Percentiles rank a stretch among this genome's conserved stretches.
These are phyloP conservation scores for Terrapene triunguis DNA, from an alignment of 2,113 vertebrate species.

Conservation along the genomic window DNA sequence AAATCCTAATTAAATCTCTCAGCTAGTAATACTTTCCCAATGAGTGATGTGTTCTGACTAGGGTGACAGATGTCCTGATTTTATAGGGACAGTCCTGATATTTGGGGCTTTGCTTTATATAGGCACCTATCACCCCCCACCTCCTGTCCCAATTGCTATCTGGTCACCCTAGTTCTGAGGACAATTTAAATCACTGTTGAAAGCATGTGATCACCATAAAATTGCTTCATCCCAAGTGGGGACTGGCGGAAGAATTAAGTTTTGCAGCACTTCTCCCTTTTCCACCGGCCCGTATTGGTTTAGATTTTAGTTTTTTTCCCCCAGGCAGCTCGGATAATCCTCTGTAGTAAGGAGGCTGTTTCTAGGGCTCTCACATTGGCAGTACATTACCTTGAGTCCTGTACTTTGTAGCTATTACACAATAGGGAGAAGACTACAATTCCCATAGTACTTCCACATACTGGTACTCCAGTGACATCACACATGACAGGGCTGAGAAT, in stretches of 20 bases:
- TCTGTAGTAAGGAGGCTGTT: accelerated
- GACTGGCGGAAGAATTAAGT: neutral
- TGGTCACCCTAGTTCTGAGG: neutral
- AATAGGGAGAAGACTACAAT: constrained; percentile 44
- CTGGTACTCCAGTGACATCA: constrained; percentile 65
- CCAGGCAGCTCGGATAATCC: accelerated
- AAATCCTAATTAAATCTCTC: accelerated
- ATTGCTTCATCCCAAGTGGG: neutral
- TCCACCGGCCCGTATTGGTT: accelerated
- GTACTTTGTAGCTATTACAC: neutral
- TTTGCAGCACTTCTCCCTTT: neutral
- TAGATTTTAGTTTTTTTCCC: accelerated
- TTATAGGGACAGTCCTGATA: too few species aligned
- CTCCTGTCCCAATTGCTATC: too few species aligned
- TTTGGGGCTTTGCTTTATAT: too few species aligned
- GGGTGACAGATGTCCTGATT: too few species aligned
- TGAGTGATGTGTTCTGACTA: neutral
- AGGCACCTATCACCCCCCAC: too few species aligned
- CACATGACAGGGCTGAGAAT: neutral
- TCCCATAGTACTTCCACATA: constrained; percentile 59
- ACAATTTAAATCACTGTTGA: neutral
- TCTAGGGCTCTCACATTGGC: neutral
- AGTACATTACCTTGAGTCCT: neutral
- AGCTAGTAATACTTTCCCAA: accelerated
- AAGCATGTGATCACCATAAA: neutral